Evolutionary conservation across 2,888 invertebrate genomes (phyloP), one percentile per base, ranked within the genome.

Genomic region (Ypsolopha scabrella): DNA sequence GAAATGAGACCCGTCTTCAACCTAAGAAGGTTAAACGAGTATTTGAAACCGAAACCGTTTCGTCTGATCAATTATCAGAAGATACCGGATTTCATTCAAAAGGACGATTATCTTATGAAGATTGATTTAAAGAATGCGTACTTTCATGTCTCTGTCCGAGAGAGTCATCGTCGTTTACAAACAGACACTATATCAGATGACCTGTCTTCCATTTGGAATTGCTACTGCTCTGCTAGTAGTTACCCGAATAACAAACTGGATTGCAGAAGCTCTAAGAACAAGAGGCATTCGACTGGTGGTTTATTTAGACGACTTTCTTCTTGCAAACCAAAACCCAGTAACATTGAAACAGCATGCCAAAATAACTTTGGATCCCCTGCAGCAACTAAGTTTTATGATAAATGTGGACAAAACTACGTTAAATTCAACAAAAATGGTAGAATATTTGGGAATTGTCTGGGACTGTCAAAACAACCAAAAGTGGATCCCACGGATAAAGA

Each of bases 1-100:
- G 13, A 3, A 7, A 33, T 13, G 13, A 48, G 37, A 48, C 48
- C 48, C 9, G 13, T 48, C 7, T 11, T 48, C 10, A 48, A 48
- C 35, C 14, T 37, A 48, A 48, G 14, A 24, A 36, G 11, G 2
- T 38, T 48, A 48, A 48, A 48, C 35, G 11, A 3, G 13, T 36
- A 13, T 38, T 9, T 48, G 6, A 13, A 48, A 11, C 48, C 48
- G 13, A 48, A 48, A 48, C 48, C 48, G 14, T 48, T 48, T 48
- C 48, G 48, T 33, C 38, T 48, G n/a, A 48, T 7, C 7, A 48
- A 38, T 14, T 38, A 48, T 24, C 38, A 38, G 34, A 37, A 37
- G 6, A 14, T 48, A 8, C 48, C 48, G 13, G 37, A 13, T n/a
- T 48, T 48, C 37, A n/a, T 48, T 7, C 48, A 36, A 13, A 13